These are phyloP conservation scores for Austrolebias charrua DNA, from an alignment of 2,797 vertebrate species.

Conservation along the genomic window DNA sequence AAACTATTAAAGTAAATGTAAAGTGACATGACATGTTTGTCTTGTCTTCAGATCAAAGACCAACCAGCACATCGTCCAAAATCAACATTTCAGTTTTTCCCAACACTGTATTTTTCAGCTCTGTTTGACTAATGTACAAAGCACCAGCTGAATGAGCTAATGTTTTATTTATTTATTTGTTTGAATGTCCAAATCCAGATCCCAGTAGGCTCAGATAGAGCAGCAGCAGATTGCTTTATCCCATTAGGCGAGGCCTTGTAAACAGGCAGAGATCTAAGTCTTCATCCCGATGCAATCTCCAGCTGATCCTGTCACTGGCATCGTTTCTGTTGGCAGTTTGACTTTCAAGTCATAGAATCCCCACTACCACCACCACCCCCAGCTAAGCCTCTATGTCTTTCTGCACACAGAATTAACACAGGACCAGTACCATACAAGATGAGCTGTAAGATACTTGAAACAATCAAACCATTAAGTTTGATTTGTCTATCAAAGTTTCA, in stretches of 20 bases:
- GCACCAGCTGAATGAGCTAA: conserved; percentile 49
- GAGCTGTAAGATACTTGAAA: conserved; percentile 10
- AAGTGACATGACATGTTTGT: no score
- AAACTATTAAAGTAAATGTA: neutral
- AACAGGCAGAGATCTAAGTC: conserved; percentile 63
- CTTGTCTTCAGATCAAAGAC: neutral
- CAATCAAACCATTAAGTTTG: conserved; percentile 1
- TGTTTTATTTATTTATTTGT: conserved; percentile 36
- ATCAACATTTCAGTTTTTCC: neutral
- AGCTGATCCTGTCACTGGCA: conserved; percentile 67
- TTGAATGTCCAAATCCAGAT: conserved; percentile 51
- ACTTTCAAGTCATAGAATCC: conserved; percentile 48
- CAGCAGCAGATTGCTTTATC: conserved; percentile 73
- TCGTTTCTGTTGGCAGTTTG: conserved; percentile 50
- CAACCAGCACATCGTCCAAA: neutral
- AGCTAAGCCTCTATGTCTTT: conserved; percentile 36
- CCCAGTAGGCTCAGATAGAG: conserved; percentile 63
- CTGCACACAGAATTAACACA: conserved; percentile 22
- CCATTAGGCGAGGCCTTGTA: conserved; percentile 69
- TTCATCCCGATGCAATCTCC: conserved; percentile 59
- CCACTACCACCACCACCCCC: conserved; percentile 1
- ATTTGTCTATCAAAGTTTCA: neutral
- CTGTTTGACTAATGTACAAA: conserved; percentile 41
- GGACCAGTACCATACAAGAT: conserved; percentile 10
- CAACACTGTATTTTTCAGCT: conserved; percentile 20